Conservation (phyloP, 2,888 invertebrate genomes). For the Helicoverpa assulta region DNA sequence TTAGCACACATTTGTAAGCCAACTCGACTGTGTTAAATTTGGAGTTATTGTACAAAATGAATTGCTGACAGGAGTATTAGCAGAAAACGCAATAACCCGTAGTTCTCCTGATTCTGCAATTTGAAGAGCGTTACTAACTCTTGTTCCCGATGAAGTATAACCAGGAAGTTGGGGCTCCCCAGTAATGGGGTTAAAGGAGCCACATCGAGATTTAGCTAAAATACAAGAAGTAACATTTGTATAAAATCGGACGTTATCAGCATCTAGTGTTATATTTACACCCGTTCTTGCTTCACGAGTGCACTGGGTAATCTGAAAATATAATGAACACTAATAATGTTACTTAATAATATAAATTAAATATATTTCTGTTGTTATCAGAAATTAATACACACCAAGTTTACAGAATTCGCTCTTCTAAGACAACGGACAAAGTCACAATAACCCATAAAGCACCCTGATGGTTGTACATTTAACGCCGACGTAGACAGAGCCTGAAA, state of each 20-base stretch:
- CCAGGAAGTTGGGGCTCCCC: constrained; percentile 91
- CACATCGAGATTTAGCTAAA: constrained; percentile 91
- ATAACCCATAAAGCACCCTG: constrained; percentile 90
- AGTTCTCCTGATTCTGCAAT: constrained; percentile 89
- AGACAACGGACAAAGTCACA: constrained; percentile 91
- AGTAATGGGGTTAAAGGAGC: constrained; percentile 91
- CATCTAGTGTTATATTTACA: constrained; percentile 85
- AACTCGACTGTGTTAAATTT: constrained; percentile 88
- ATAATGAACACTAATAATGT: not conserved
- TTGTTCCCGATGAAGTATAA: constrained; percentile 77
- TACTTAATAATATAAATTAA: not conserved
- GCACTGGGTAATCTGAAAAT: constrained; percentile 87
- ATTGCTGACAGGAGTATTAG: constrained; percentile 85
- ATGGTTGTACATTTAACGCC: constrained; percentile 84
- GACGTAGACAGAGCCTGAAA: constrained; percentile 82
- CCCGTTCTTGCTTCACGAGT: constrained; percentile 88
- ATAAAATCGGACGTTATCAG: constrained; percentile 88
- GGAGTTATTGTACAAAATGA: constrained; percentile 88
- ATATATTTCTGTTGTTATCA: not conserved
- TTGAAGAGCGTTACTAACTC: constrained; percentile 90
- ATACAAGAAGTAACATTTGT: constrained; percentile 92
- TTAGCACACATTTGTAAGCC: constrained; percentile 85
- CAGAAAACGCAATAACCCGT: constrained; percentile 88
- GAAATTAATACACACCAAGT: constrained; percentile 82
- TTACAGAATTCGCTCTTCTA: constrained; percentile 88